Evolutionary conservation across 2,797 vertebrate genomes (phyloP).

Genomic region (Poeciliopsis paucimaculata): DNA sequence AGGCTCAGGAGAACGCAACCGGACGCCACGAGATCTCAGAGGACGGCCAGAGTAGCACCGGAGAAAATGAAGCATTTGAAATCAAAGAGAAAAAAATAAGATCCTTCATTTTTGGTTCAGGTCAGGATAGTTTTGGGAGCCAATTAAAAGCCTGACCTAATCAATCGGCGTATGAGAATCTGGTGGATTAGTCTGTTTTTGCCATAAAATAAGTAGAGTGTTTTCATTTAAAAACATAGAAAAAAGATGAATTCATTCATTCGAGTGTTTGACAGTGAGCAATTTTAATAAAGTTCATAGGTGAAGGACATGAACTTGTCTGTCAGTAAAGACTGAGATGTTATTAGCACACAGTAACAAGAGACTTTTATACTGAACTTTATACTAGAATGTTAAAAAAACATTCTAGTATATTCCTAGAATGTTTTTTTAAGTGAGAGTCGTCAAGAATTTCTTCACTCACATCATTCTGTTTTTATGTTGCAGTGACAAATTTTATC

Average conservation of each 20-base stretch:
- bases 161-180: slow-evolving; percentile 11
- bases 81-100: slow-evolving; percentile 2
- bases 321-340: background rate
- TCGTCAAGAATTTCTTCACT: background rate
- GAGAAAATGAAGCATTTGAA: background rate
- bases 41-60: slow-evolving; percentile 41
- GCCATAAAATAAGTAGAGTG: slow-evolving; percentile 11
- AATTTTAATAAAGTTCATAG: background rate
- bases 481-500: slow-evolving; percentile 12
- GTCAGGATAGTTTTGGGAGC: slow-evolving; percentile 12
- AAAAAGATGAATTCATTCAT: background rate
- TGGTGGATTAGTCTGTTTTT: slow-evolving; percentile 15
- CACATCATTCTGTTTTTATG: background rate
- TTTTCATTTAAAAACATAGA: slow-evolving; percentile 10
- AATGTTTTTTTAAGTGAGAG: slow-evolving; percentile 5
- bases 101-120: background rate
- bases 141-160: slow-evolving; percentile 16
- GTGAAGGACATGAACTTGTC: background rate
- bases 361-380: slow-evolving; percentile 12
- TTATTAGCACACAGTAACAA: background rate
- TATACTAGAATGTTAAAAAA: too few species aligned
- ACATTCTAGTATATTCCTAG: background rate
- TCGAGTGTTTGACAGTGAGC: background rate
- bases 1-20: slow-evolving; percentile 82
- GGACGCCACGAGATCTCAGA: slow-evolving; percentile 84